Evolutionary conservation across 2,888 invertebrate genomes (phyloP), one percentile per base, ranked within the genome.

Genomic region (Lucinisca nassula): DNA sequence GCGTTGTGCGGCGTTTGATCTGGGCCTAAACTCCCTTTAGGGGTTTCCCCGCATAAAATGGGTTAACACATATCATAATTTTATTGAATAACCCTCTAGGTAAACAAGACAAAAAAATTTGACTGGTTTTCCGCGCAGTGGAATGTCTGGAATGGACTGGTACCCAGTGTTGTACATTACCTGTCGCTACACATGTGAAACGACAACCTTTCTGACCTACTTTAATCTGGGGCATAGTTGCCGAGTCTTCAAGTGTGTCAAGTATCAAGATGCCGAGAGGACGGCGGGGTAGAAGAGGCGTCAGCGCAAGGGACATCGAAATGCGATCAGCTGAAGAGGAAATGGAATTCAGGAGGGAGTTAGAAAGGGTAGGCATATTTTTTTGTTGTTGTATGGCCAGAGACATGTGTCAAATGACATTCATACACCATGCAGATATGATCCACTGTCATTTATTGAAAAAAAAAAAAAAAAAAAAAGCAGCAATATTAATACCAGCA

Each of bases 281-380:
- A 21, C 55, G 82, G 27, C 38, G 75, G n/a, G 61, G 1, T 6
- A 51, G 76, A 27, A 78, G 85, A 70, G 82, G 78, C 0, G 72
- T 35, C 49, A 85, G 82, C 70, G 30, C 79, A 12, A 58, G 85
- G 6, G 82, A 75, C 32, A 79, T 81, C 21, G 73, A 78, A 49
- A 49, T 85, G 12, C 51, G 78, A 49, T 27, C 77, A 21, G 55
- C 70, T 8, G 77, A 70, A 40, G 76, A 83, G 27, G 86, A 89
- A 61, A 74, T 82, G 24, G 80, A 79, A 10, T 86, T 84, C 55
- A 51, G 79, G 14, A 58, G 78, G 24, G 82, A 87, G 38, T 49
- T 89, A 49, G 82, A 89, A 78, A 75, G 75, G 84, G 89, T 89
- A 80, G 79, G 84, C 21, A n/a, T n/a, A n/a, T n/a, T n/a, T n/a